Base-by-base conservation (phyloP, 37 sponge, comb jelly and placozoan genomes). In the Agelas oroides region DNA sequence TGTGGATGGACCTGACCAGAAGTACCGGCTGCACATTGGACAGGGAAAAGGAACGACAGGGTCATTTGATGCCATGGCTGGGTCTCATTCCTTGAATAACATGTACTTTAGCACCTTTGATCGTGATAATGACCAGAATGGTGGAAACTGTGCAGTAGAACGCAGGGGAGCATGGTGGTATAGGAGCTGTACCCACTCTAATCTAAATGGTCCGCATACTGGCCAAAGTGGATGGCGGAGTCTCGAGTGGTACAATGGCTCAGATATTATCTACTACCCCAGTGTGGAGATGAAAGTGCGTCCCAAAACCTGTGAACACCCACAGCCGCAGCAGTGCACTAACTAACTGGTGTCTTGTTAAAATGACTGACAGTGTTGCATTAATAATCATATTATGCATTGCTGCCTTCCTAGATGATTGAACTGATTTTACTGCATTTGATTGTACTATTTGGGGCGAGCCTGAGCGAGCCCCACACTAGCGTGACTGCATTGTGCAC, bases 301-400 rank as follows among this genome's bases (percentile, higher is more conserved):
- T 32, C 69, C 69, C 8, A 67, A 67, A 83, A 94, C 86, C 92
- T 94, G 25, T 69, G 53, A 35, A 53, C 67, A 75, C 31, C 2
- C n/a, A n/a, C n/a, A n/a, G n/a, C n/a, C n/a, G n/a, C n/a, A n/a
- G n/a, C n/a, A n/a, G n/a, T n/a, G n/a, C n/a, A n/a, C n/a, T n/a
- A n/a, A n/a, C n/a, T n/a, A n/a, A n/a, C n/a, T n/a, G n/a, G n/a
- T n/a, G n/a, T n/a, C n/a, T n/a, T n/a, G n/a, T n/a, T n/a, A n/a
- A n/a, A n/a, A n/a, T n/a, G n/a, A n/a, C n/a, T n/a, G n/a, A n/a
- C n/a, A n/a, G n/a, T n/a, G n/a, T n/a, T n/a, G n/a, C n/a, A n/a
- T n/a, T n/a, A n/a, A n/a, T n/a, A n/a, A n/a, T n/a, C n/a, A n/a
- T n/a, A n/a, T n/a, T n/a, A n/a, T n/a, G n/a, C n/a, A n/a, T n/a